Evolutionary conservation across 2,888 invertebrate genomes (phyloP), one percentile per base, ranked within the genome.

Genomic region (Hydrotaea cyrtoneurina): DNA sequence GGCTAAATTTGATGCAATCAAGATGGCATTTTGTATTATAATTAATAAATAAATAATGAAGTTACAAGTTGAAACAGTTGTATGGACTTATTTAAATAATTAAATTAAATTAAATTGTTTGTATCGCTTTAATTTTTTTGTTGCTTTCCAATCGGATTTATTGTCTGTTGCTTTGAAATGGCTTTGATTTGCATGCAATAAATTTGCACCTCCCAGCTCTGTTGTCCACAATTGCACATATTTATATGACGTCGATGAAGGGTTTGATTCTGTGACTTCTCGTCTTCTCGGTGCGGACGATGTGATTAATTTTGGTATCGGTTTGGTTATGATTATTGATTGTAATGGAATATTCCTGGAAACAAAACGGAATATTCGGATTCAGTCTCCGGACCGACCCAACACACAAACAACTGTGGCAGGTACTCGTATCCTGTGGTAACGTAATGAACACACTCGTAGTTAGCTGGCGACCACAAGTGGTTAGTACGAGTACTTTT

Each of bases 331-430:
- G 80, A 79, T 87, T 86, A 64, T 86, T 89, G 90, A 64, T 86
- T 89, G 90, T 89, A 91, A 90, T 90, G 88, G 89, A 90, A 90
- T 91, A 91, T 90, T 90, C 91, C 90, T 90, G 90, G 91, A 86
- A 91, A 90, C 79, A 62, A 71, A 80, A 84, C 46, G 36, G 64
- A 74, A 71, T 78, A 71, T 53, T 78, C 36, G 78, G 59, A 74
- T 66, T 21, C 46, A 74, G 53, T 39, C 39, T 13, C 5, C 46
- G 69, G 69, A 23, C 43, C 69, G 31, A 10, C 15, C 17, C n/a
- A 23, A 69, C 39, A 46, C 69, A 21, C 13, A 46, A 23, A 46
- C 46, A 46, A 17, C 11, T 43, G 46, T 15, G 69, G 21, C 69
- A 69, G 46, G 46, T 39, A 66, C 36, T 66, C n/a, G 31, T 73